Base-by-base conservation (phyloP, 2,797 vertebrate genomes). In the Salmo trutta region DNA sequence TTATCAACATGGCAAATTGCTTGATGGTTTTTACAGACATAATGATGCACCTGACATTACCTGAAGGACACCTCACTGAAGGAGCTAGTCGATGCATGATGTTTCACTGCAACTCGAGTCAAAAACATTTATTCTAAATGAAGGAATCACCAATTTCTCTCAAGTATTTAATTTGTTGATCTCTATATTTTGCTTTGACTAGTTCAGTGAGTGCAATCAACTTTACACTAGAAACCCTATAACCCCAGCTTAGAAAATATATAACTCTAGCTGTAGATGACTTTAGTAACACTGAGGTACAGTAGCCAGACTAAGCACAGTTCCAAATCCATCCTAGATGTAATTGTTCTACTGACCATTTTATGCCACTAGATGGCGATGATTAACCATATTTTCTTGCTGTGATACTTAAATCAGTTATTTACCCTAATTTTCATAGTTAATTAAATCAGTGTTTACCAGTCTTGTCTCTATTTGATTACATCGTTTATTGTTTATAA, bases 331-430 rank as follows among this genome's bases (percentile, higher is more conserved):
- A 41, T 67, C 29, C 29, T 31, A 0, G 64, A 31, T 29, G 41
- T 47, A 47, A 47, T 14, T 12, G 66, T 16, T 7, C 31, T 5
- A 68, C 66, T 51, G 19, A 47, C 36, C 19, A 52, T 52, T 47
- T 15, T 51, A 24, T 51, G n/a, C 69, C 69, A 51, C 69, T 71
- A 71, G 69, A 71, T 71, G 69, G 41, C 19, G 7, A 41, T 24
- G 4, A 15, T n/a, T 24, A 52, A 41, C 10, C 41, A 24, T 24
- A 52, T 47, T 24, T 24, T 71, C 12, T 24, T 12, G 33, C 31
- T 17, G 29, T 31, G 41, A 47, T 14, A 17, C 7, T 10, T 12
- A 24, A 14, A 24, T 64, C n/a, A 24, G 59, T 59, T 47, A 24
- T 24, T 10, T 62, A 8, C 21, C 56, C 7, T n/a, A n/a, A 8